A percentile compares a stretch with the other conserved stretches of the same genome.
Evolutionary conservation across 2,797 vertebrate genomes (phyloP).

Genomic region (Sebastiscus albofasciatus): DNA sequence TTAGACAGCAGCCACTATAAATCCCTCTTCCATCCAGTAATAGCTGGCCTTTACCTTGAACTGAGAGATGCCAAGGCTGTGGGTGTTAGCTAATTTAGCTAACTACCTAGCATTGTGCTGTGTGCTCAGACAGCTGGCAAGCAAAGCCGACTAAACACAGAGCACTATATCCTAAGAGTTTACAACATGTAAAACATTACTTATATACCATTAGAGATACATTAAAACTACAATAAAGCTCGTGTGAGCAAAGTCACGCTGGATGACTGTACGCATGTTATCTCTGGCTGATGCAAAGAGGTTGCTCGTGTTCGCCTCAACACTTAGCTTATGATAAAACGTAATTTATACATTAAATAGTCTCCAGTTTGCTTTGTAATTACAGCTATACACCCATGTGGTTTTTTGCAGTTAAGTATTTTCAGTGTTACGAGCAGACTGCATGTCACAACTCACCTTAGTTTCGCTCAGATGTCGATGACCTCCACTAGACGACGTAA

Average conservation of each 20-base stretch:
- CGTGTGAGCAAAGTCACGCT: background rate
- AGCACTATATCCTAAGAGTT: rapidly evolving
- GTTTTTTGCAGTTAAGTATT: background rate
- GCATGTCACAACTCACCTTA: conserved; percentile 64
- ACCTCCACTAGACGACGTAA: conserved; percentile 82
- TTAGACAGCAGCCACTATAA: background rate
- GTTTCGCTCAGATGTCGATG: conserved; percentile 58
- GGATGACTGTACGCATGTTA: conserved; percentile 33
- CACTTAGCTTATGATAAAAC: rapidly evolving
- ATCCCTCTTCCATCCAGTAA: background rate
- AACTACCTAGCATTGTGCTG: background rate
- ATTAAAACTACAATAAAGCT: background rate
- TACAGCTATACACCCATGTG: rapidly evolving
- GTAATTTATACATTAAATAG: background rate
- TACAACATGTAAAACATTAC: rapidly evolving
- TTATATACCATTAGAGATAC: rapidly evolving
- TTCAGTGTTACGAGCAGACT: rapidly evolving
- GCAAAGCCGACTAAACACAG: background rate
- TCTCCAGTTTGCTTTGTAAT: rapidly evolving
- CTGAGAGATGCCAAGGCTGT: conserved; percentile 44
- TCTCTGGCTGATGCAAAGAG: background rate
- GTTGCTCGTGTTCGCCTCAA: background rate
- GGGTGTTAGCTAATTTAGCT: conserved; percentile 49
- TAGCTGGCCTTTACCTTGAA: conserved; percentile 50
- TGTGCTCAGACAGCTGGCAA: background rate